Percentiles rank a stretch among this genome's conserved stretches.
These are phyloP conservation scores for Aptenodytes patagonicus DNA, from an alignment of 2,113 vertebrate species.

Conservation along the genomic window DNA sequence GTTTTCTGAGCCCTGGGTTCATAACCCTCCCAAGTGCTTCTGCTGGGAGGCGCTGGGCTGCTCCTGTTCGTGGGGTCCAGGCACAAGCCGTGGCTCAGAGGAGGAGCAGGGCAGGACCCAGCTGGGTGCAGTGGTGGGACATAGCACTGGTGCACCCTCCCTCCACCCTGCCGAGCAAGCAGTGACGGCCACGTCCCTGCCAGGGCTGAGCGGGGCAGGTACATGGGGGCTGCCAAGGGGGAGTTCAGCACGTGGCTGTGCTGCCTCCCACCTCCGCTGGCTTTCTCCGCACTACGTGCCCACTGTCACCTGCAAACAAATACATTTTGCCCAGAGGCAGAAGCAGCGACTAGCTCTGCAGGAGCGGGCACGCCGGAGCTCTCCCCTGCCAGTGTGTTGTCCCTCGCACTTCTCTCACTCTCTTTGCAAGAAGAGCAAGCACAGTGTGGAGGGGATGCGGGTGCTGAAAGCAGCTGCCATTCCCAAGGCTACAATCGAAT, in stretches of 20 bases:
- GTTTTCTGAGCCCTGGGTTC: background rate
- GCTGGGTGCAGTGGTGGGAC: rapidly evolving
- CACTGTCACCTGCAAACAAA: background rate
- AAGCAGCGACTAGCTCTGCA: rapidly evolving
- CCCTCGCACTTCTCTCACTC: background rate
- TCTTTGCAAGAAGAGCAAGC: background rate
- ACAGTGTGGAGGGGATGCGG: background rate
- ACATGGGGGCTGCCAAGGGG: background rate
- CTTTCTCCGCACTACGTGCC: background rate
- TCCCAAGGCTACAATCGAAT: constrained; percentile 1
- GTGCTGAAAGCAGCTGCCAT: background rate
- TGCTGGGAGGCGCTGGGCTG: background rate
- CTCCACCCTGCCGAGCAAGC: rapidly evolving
- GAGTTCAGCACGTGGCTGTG: rapidly evolving
- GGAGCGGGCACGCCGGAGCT: rapidly evolving
- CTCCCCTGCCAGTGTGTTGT: background rate
- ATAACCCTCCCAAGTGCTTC: rapidly evolving
- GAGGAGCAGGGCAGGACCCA: background rate
- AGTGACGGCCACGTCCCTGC: rapidly evolving
- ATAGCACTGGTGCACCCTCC: rapidly evolving
- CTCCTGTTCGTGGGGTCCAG: rapidly evolving
- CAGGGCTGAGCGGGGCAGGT: background rate
- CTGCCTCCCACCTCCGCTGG: background rate
- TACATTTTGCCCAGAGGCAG: rapidly evolving
- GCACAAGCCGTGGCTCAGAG: rapidly evolving